phyloP scores from a whole-genome alignment of 2,888 invertebrate genomes.

The Sinohyriopsis cumingii region DNA sequence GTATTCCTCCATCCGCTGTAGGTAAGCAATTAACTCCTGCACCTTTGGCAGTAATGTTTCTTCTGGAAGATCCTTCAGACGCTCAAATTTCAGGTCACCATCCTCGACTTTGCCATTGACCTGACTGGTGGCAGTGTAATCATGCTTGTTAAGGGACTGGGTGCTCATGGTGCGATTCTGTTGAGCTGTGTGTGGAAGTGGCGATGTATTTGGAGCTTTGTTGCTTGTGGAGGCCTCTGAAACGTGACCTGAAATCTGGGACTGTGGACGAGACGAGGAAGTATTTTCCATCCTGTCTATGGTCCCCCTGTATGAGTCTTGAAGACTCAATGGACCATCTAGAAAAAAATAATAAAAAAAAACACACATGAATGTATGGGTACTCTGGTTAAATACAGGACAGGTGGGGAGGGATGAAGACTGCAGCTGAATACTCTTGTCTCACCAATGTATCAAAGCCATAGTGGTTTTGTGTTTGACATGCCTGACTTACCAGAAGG shows the following conservation, averaged over 20 bases:
- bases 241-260: not conserved
- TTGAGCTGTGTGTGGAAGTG: conserved; percentile 10
- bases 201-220: not conserved
- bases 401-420: too few species aligned
- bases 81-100: conserved; percentile 20
- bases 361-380: too few species aligned
- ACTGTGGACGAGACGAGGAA: not conserved
- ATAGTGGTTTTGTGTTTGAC: too few species aligned
- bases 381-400: too few species aligned
- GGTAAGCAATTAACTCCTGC: conserved; percentile 48
- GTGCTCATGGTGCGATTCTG: conserved; percentile 16
- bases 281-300: conserved; percentile 15
- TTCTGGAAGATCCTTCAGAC: conserved; percentile 41
- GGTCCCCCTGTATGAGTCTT: conserved; percentile 41
- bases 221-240: not conserved
- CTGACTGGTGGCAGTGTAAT: conserved; percentile 13
- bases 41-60: conserved; percentile 53
- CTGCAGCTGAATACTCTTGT: too few species aligned
- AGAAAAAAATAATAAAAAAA: conserved; percentile 14
- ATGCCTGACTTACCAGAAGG: too few species aligned
- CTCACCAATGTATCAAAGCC: too few species aligned
- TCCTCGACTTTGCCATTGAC: conserved; percentile 2
- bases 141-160: conserved; percentile 25
- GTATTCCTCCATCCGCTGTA: conserved; percentile 58
- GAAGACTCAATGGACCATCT: conserved; percentile 63